Evolutionary conservation across 2,888 invertebrate genomes (phyloP), one percentile per base, ranked within the genome.

Genomic region (Scaptomyza cyrtandrae): DNA sequence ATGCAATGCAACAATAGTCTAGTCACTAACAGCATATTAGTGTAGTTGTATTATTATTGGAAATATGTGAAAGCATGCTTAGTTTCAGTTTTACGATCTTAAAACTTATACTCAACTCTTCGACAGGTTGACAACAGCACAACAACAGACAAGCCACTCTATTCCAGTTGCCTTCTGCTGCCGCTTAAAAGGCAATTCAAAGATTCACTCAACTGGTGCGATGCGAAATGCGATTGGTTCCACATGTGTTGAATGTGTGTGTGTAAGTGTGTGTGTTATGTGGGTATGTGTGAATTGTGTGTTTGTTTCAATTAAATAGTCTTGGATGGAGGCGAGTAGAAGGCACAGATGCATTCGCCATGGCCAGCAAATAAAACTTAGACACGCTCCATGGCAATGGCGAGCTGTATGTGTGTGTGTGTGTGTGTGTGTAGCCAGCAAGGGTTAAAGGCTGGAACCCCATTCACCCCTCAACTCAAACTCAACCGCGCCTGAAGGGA

Each of bases 311-410:
- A 81, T 87, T 81, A 81, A 71, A 71, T 62, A 44, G 59, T 45
- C 41, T 60, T 44, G 46, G 54, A 31, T 41, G 19, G 45, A 13
- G 33, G 31, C 56, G 19, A 52, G 10, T 29, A 16, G 45, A 5
- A 16, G 16, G 41, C 41, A 16, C 16, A 41, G 44, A 49, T 31
- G 57, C 65, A 74, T 84, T 84, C 79, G 83, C 54, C 88, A 86
- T 75, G 83, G 87, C 83, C 87, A 81, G 89, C 84, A 85, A 84
- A 87, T 87, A 87, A 84, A 84, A 84, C 87, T 84, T 84, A 84
- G 84, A 78, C 89, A 84, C 88, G 84, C 85, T 66, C 64, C 55
- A 61, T 46, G 54, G 31, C 46, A 48, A 44, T 56, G 52, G 48
- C 55, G 27, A 57, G 46, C 19, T 41, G 45, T 31, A n/a, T 24